phyloP scores from a whole-genome alignment of 2,888 invertebrate genomes.

The Campoplex capitator region DNA sequence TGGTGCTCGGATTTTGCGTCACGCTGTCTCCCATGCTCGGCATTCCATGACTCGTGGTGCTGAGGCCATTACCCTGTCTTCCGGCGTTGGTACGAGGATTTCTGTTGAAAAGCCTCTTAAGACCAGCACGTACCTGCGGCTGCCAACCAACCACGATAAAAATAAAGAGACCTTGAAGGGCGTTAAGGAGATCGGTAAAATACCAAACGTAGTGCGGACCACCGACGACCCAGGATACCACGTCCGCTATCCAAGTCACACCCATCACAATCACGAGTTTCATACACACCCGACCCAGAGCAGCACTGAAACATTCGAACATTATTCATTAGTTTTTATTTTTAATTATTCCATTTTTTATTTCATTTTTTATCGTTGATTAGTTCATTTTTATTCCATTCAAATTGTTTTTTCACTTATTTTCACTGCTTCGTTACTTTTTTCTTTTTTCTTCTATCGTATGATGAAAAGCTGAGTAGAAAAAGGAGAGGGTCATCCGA shows the following conservation, averaged over 20 bases:
- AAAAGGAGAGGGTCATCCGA: background rate
- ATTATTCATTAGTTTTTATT: background rate
- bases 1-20: constrained; percentile 89
- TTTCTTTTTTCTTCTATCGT: background rate
- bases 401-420: background rate
- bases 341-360: background rate
- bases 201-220: constrained; percentile 94
- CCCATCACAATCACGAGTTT: constrained; percentile 94
- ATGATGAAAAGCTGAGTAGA: background rate
- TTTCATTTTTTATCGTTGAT: background rate
- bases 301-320: constrained; percentile 87
- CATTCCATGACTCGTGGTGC: constrained; percentile 92
- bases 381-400: background rate
- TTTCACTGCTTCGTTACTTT: background rate
- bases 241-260: constrained; percentile 91
- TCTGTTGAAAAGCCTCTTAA: constrained; percentile 88
- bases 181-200: constrained; percentile 93
- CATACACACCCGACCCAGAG: constrained; percentile 93
- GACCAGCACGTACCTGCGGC: constrained; percentile 91
- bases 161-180: constrained; percentile 94
- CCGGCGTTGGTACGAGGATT: constrained; percentile 86
- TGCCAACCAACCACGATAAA: constrained; percentile 96
- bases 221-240: constrained; percentile 93
- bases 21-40: constrained; percentile 93
- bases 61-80: constrained; percentile 88